phyloP scores from a whole-genome alignment of 2,797 vertebrate species.

The Dallia pectoralis region DNA sequence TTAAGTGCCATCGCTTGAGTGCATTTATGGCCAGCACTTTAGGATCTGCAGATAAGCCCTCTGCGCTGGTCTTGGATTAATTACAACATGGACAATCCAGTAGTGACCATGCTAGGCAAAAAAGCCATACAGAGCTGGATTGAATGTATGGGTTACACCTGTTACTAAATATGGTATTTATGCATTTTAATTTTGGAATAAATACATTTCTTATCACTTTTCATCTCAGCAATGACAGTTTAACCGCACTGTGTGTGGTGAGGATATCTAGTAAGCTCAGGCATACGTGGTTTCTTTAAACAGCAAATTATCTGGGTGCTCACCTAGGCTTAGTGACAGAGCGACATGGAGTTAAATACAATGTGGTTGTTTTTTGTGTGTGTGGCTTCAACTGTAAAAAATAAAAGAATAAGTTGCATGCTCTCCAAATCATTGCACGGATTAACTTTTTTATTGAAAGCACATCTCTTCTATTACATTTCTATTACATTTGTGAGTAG shows the following conservation, averaged over 20 bases:
- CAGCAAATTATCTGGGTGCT: neutral
- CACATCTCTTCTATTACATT: no score
- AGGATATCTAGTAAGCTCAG: neutral
- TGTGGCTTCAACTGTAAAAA: no score
- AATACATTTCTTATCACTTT: neutral
- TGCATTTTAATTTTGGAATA: no score
- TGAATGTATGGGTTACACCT: neutral
- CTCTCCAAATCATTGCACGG: no score
- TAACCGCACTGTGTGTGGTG: neutral
- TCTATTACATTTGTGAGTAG: neutral
- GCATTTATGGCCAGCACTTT: neutral
- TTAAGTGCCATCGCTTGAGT: neutral
- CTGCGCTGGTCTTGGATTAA: neutral
- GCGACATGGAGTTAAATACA: neutral
- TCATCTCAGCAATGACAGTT: neutral
- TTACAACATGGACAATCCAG: neutral
- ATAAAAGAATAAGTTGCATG: no score
- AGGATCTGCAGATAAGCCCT: conserved; percentile 2
- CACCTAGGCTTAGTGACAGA: neutral
- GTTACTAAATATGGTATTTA: neutral
- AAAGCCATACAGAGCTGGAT: neutral
- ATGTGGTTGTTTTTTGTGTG: neutral
- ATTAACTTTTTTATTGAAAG: no score
- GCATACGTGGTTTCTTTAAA: neutral
- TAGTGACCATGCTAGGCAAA: neutral